Conservation (phyloP, 2,888 invertebrate species). For the Rutpela maculata region DNA sequence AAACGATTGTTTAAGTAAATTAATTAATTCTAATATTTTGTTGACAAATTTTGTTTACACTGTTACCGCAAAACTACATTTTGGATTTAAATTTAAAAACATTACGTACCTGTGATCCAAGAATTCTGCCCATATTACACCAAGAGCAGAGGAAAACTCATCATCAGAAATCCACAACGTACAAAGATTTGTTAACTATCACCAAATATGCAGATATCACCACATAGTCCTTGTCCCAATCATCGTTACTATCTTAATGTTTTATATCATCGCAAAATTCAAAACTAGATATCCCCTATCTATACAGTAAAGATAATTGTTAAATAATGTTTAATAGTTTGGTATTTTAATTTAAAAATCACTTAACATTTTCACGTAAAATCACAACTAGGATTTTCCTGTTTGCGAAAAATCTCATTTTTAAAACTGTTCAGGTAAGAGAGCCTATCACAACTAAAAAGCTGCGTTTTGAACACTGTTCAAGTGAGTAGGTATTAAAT, state of each 20-base stretch:
- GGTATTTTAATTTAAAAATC: neutral
- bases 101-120: slow-evolving; percentile 25
- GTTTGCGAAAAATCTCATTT: neutral
- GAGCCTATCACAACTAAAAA: neutral
- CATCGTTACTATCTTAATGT: neutral
- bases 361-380: neutral
- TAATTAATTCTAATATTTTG: too few species aligned
- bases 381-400: neutral
- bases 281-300: neutral
- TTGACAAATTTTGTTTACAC: too few species aligned
- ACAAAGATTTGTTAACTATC: neutral
- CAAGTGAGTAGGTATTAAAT: neutral
- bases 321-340: neutral
- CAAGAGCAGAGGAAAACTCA: neutral
- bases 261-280: neutral
- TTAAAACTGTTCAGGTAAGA: neutral
- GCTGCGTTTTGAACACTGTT: neutral
- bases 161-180: neutral
- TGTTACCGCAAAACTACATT: too few species aligned
- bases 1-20: too few species aligned
- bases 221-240: neutral
- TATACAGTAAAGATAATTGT: neutral
- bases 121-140: slow-evolving; percentile 31
- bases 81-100: neutral
- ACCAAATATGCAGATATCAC: neutral